Evolutionary conservation across 2,888 invertebrate genomes (phyloP).

Genomic region (Scaptodrosophila latifasciaeformis): DNA sequence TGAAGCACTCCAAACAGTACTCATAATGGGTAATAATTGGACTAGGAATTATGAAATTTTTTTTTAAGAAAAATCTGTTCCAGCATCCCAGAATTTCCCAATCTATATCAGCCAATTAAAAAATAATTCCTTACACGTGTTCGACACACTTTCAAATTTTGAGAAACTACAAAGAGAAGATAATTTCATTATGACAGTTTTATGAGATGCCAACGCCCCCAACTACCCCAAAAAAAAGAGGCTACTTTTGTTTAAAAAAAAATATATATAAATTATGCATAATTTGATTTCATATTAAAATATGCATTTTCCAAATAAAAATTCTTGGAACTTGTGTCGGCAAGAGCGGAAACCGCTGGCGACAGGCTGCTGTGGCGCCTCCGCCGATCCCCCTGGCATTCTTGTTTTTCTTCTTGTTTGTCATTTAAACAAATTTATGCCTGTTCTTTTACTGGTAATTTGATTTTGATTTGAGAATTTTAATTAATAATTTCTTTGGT

Average conservation of each 20-base stretch:
- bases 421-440: conserved; percentile 54
- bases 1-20: too few relatives aligned
- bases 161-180: too few relatives aligned
- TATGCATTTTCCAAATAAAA: conserved; percentile 45
- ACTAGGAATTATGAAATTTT: too few relatives aligned
- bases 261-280: conserved; percentile 62
- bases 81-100: too few relatives aligned
- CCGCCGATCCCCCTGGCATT: conserved; percentile 7
- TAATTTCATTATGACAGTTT: conserved; percentile 59
- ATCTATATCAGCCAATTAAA: too few relatives aligned
- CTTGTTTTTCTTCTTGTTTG: conserved; percentile 7
- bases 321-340: conserved; percentile 40
- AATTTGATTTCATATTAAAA: conserved; percentile 55
- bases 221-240: neutral
- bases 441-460: conserved; percentile 60
- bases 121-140: too few relatives aligned
- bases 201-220: conserved; percentile 29
- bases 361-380: conserved; percentile 37
- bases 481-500: conserved; percentile 64
- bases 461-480: conserved; percentile 70
- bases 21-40: too few relatives aligned
- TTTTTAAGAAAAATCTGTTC: too few relatives aligned
- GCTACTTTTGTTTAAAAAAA: conserved; percentile 48
- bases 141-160: too few relatives aligned
- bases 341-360: conserved; percentile 60